Conservation (phyloP, 92 coral and sea anemone species). For the Parazoanthus swiftii region DNA sequence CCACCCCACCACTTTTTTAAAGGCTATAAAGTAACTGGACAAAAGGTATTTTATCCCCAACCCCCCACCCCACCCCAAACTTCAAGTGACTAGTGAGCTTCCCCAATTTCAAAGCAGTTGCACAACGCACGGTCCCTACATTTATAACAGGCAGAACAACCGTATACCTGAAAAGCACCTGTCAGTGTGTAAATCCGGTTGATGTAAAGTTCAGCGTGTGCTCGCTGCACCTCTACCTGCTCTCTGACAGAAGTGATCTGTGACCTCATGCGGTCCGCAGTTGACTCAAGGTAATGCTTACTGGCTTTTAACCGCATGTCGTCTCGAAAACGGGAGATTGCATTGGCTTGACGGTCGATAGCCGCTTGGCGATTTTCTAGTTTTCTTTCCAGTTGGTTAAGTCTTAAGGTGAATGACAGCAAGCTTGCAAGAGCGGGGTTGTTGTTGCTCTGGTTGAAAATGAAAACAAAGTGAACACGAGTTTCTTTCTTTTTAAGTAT, state of each 20-base stretch:
- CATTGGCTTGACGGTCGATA: constrained; percentile 57
- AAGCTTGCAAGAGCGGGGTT: constrained; percentile 37
- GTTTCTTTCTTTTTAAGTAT: too few species aligned
- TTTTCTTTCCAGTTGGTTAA: constrained; percentile 63
- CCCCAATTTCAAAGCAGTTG: too few species aligned
- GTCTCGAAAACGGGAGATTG: constrained; percentile 7
- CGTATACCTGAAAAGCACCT: constrained; percentile 20
- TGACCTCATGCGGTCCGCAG: neutral
- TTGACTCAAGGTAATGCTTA: neutral
- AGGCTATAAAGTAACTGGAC: too few species aligned
- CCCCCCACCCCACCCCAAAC: too few species aligned
- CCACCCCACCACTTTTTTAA: too few species aligned
- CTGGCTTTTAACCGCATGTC: constrained; percentile 31
- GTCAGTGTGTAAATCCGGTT: neutral
- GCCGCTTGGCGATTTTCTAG: constrained; percentile 57
- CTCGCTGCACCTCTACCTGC: neutral
- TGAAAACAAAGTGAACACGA: too few species aligned
- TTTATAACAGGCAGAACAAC: too few species aligned
- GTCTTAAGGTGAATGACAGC: constrained; percentile 64
- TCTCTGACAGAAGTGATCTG: neutral
- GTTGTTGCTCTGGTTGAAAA: constrained; percentile 1
- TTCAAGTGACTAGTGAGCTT: too few species aligned
- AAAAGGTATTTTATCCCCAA: too few species aligned
- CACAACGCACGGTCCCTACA: too few species aligned
- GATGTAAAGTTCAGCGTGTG: neutral